Evolutionary conservation across 2,797 vertebrate genomes (phyloP), one percentile per base, ranked within the genome.

Genomic region (Amazona ochrocephala): DNA sequence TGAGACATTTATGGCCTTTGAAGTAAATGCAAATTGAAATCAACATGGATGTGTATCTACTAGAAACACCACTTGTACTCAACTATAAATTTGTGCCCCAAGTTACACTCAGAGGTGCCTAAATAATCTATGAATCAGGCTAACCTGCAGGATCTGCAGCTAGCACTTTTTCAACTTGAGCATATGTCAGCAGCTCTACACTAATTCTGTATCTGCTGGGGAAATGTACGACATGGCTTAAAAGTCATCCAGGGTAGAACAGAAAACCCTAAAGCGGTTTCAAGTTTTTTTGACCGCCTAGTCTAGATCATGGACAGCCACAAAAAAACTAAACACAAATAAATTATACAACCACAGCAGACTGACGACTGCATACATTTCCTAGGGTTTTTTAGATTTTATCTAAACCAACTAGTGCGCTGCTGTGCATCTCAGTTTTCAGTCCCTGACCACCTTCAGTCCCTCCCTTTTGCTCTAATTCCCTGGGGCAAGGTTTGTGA

Each of bases 1-100:
- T 34, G 26, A 84, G 50, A 82, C 23, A 50, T 77, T 65, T 53
- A 82, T 14, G 17, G 27, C 26, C 79, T 91, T 71, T 64, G 65
- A 94, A 79, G 72, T 62, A 94, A 95, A 94, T 20, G 34, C 10
- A 93, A 73, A 85, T 58, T 73, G 47, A 87, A 83, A 51, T 65
- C 79, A 88, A 84, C 51, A 71, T 3, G 20, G 48, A 78, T 71
- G 15, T n/a, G n/a, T 27, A 62, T 60, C 56, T 64, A 29, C 32
- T 73, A 65, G 62, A 79, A 93, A 79, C 42, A 66, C 15, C 3
- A 8, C 26, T 87, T 54, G 50, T 39, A 60, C 45, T 68, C 4
- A 1, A 60, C 73, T 70, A 85, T 47, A 76, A 85, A 91, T 83
- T 39, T 76, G 7, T 54, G 68, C 54, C 61, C 23, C 19, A 71